These are phyloP conservation scores for Lithophane ornitopus DNA, from an alignment of 2,888 invertebrate genomes.

Conservation along the genomic window DNA sequence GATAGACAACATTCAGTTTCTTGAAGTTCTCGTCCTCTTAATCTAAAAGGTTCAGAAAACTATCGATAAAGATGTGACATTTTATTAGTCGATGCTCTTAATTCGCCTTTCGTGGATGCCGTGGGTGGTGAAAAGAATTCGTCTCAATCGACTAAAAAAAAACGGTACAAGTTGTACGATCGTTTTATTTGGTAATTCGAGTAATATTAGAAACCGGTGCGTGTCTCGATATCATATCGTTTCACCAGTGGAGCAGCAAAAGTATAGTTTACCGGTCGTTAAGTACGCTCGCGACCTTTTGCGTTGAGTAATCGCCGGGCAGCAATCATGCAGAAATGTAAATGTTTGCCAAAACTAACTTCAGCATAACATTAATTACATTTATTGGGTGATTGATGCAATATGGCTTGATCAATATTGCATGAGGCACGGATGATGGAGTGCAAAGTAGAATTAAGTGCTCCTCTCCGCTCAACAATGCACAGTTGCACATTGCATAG, in stretches of 20 bases:
- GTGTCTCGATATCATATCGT: slow-evolving; percentile 73
- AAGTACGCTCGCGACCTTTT: slow-evolving; percentile 78
- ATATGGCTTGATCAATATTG: slow-evolving; percentile 65
- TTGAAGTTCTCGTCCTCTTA: slow-evolving; percentile 20
- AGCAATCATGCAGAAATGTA: slow-evolving; percentile 82
- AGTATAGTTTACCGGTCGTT: slow-evolving; percentile 79
- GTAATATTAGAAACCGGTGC: slow-evolving; percentile 69
- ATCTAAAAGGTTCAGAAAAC: slow-evolving; percentile 16
- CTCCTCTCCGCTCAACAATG: not conserved
- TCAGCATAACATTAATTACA: slow-evolving; percentile 23
- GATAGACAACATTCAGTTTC: slow-evolving; percentile 32
- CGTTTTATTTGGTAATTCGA: slow-evolving; percentile 52
- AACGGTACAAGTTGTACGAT: slow-evolving; percentile 66
- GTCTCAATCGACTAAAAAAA: slow-evolving; percentile 40
- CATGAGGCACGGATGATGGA: slow-evolving; percentile 53
- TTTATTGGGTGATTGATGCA: slow-evolving; percentile 54
- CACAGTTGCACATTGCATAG: not conserved
- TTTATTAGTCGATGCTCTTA: slow-evolving; percentile 23
- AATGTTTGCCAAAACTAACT: slow-evolving; percentile 78
- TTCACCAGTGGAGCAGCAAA: slow-evolving; percentile 80
- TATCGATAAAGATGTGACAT: slow-evolving; percentile 9
- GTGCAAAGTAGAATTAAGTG: slow-evolving; percentile 26
- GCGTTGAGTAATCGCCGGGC: slow-evolving; percentile 76
- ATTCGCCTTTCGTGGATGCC: slow-evolving; percentile 26
- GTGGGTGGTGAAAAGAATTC: slow-evolving; percentile 47